A percentile compares a stretch with the other conserved stretches of the same genome.
Evolutionary conservation across 2,888 invertebrate genomes (phyloP).

Genomic region (Plagodis dolabraria): DNA sequence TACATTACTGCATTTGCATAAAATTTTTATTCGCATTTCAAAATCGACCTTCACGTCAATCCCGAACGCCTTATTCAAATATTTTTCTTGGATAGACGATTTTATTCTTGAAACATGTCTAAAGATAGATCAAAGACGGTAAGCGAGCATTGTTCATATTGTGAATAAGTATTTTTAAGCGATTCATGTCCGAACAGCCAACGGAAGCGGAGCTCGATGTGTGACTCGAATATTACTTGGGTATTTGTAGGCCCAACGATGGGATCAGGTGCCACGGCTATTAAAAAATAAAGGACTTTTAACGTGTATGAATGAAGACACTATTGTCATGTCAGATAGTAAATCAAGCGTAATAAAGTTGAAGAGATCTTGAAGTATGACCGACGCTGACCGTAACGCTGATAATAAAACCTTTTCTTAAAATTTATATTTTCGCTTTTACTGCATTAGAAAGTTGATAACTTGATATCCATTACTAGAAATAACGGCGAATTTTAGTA

Average conservation of each 20-base stretch:
- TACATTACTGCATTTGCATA: too few species aligned
- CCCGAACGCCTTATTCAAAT: conserved; percentile 10
- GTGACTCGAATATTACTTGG: conserved; percentile 68
- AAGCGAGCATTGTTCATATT: conserved; percentile 49
- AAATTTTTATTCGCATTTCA: neutral
- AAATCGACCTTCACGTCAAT: conserved; percentile 14
- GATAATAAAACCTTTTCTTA: too few species aligned
- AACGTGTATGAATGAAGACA: conserved; percentile 16
- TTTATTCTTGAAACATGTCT: conserved; percentile 52
- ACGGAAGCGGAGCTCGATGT: conserved; percentile 66
- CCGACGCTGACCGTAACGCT: neutral
- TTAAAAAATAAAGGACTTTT: conserved; percentile 23
- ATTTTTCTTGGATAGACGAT: conserved; percentile 29
- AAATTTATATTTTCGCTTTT: too few species aligned
- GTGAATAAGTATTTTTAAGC: conserved; percentile 70
- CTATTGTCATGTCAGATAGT: conserved; percentile 15
- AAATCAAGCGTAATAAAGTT: conserved; percentile 3
- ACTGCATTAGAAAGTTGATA: too few species aligned
- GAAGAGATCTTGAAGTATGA: neutral
- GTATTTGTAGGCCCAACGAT: conserved; percentile 41
- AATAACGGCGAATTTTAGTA: too few species aligned
- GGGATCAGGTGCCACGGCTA: conserved; percentile 38
- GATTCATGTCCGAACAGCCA: conserved; percentile 66
- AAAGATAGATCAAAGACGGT: conserved; percentile 54
- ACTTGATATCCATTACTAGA: too few species aligned